A percentile compares a stretch with the other conserved stretches of the same genome.
Conservation (phyloP, 2,888 invertebrate species). For the Exocentrus adspersus region DNA sequence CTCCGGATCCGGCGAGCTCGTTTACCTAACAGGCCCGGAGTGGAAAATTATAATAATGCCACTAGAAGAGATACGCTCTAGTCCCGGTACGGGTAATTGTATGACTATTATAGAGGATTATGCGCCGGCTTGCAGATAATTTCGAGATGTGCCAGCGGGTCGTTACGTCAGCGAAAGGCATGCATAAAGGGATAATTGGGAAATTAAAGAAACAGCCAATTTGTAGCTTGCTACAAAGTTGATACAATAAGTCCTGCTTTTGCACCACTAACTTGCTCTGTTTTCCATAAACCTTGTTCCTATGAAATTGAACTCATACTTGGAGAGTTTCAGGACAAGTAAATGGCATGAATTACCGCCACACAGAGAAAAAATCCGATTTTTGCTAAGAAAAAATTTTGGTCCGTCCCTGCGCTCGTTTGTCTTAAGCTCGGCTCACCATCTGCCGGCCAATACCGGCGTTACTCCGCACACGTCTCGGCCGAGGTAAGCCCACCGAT, state of each 20-base stretch:
- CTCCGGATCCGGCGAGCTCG: constrained; percentile 57
- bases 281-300: too few species aligned
- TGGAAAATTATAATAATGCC: constrained; percentile 18
- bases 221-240: too few species aligned
- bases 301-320: too few species aligned
- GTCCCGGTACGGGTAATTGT: not conserved
- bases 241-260: too few species aligned
- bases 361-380: too few species aligned
- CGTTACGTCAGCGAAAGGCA: not conserved
- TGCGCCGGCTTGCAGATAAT: not conserved
- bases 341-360: too few species aligned
- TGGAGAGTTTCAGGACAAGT: too few species aligned
- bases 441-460: constrained; percentile 53
- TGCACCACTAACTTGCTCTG: too few species aligned
- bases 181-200: not conserved
- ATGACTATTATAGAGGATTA: not conserved
- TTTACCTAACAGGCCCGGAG: constrained; percentile 56
- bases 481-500: constrained; percentile 39
- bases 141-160: not conserved
- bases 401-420: constrained; percentile 38
- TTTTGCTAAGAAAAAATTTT: too few species aligned
- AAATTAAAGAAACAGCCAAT: not conserved
- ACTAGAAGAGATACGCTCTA: not conserved
- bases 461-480: constrained; percentile 48
- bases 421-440: constrained; percentile 60